Base-by-base conservation (phyloP, 2,113 vertebrate genomes). In the Pogona vitticeps region DNA sequence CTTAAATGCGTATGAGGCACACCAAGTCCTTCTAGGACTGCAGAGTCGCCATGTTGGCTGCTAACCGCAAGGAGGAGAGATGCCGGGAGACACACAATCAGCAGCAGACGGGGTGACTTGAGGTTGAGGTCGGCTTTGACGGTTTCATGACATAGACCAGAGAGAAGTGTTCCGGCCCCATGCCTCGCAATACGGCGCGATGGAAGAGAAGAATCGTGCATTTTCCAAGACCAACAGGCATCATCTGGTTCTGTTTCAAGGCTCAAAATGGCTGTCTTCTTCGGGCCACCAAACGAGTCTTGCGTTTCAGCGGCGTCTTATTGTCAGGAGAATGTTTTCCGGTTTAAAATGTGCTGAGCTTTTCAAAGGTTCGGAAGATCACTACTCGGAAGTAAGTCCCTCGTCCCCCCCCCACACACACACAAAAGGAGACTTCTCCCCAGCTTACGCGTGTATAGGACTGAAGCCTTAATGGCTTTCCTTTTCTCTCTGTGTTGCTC, bases 241-340 rank as follows among this genome's bases (percentile, higher is more conserved):
- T 31, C 12, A 23, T 31, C 78, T 90, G n/a, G 88, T 33, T 88
- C 87, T 91, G 67, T 90, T 91, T 91, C 82, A 77, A 80, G 38
- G 72, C 88, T 92, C 94, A 95, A 95, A 93, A 95, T 94, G 95
- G 95, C 93, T 94, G 95, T 92, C 92, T 46, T 77, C 46, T 81
- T 52, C 58, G 38, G 73, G 58, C 20, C 15, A 70, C 1, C 2
- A 46, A 65, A 46, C 23, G 52, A 26, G n/a, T 56, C 82, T 38
- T 76, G 42, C 36, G 59, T 28, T 75, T 70, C 68, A 58, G 56
- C 79, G 12, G 10, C n/a, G n/a, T 40, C 65, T 31, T 17, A 31
- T 12, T 38, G 36, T 7, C 13, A 73, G 76, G 75, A 8, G 67
- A 68, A 68, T 20, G 33, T n/a, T 65, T 76, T 70, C 68, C 38